Percentiles rank a stretch among this genome's conserved stretches.
Conservation (phyloP, 2,113 vertebrate species). For the Panurus biarmicus region DNA sequence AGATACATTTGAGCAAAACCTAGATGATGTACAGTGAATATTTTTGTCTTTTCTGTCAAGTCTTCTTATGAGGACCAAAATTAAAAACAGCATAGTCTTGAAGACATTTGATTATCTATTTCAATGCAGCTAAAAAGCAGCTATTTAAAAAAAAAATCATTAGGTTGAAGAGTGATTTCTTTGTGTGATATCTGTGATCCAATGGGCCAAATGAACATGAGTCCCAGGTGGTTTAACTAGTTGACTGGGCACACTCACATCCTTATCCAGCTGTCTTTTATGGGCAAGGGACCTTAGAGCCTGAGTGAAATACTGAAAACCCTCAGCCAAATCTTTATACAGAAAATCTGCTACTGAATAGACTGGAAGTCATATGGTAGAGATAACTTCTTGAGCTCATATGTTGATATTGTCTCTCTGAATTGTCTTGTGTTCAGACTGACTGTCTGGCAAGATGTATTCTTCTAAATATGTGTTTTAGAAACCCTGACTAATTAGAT, state of each 20-base stretch:
- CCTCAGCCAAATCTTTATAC: neutral
- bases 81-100: neutral
- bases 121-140: slow-evolving; percentile 1
- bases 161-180: neutral
- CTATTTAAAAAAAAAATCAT: neutral
- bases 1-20: neutral
- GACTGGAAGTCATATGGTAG: neutral
- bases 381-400: neutral
- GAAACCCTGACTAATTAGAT: neutral
- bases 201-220: neutral
- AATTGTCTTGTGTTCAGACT: neutral
- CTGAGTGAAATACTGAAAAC: neutral
- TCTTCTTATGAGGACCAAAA: neutral
- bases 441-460: neutral
- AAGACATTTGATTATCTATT: slow-evolving; percentile 14
- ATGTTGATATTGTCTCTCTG: neutral
- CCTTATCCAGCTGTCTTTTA: neutral
- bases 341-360: neutral
- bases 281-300: neutral
- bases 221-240: neutral
- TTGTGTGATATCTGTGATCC: neutral
- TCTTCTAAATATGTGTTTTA: neutral
- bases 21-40: neutral
- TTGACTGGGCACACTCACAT: neutral
- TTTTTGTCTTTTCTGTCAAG: neutral